Evolutionary conservation across 2,888 invertebrate genomes (phyloP), one percentile per base, ranked within the genome.

Genomic region (Cheilosia pagana): DNA sequence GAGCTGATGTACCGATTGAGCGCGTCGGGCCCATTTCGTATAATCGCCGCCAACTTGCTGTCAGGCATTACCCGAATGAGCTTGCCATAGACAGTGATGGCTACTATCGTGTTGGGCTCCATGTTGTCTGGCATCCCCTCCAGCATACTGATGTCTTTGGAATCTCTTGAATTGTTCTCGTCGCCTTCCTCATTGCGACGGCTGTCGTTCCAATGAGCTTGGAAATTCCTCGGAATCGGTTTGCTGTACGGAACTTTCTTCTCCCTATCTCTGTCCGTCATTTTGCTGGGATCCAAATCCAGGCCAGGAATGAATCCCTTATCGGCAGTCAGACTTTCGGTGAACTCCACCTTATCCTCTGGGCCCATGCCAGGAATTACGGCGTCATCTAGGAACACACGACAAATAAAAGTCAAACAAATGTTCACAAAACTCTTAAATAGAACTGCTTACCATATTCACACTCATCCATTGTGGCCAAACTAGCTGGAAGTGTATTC

Each of bases 281-380:
- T 90, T 79, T 93, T 92, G 86, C 93, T 93, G 10, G 94, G 93
- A 89, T 97, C 96, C 88, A 97, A 94, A 92, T 98, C 98, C 74
- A 98, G 92, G 50, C 98, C 98, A 60, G 98, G 98, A 91, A 98
- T 98, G 63, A 92, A 93, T 65, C 93, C 93, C 77, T 92, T 92
- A 55, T 93, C 92, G 41, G 94, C 94, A 88, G 94, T 95, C 83
- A 94, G 92, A 82, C 94, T 93, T 71, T 95, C 93, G 63, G 94
- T 94, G 90, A 95, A 94, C 89, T 96, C 96, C 0, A 98, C 96
- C 91, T 96, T 96, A 90, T 98, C 98, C 92, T 99, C 98, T 25
- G 98, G 96, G n/a, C 99, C 99, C 98, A 99, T 98, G 65, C 99
- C 99, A 86, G 98, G 98, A 90, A 98, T 97, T 25, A 95, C 93